Conservation (phyloP, 1,140 invertebrate species). For the Goniozus legneri region DNA sequence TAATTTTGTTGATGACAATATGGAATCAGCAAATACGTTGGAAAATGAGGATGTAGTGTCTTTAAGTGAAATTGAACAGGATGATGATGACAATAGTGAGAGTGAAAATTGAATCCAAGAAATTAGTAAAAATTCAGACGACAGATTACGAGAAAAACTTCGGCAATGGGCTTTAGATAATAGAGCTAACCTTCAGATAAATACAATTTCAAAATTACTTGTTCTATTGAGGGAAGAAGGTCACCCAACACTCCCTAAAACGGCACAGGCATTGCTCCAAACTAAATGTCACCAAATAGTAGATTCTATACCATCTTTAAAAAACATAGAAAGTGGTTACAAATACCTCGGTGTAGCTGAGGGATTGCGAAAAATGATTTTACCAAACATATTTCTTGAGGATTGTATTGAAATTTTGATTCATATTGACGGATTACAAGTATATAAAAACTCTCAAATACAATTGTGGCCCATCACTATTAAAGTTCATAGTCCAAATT, state of each 20-base stretch:
- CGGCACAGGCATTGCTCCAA: background rate
- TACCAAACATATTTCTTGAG: background rate
- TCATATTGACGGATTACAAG: background rate
- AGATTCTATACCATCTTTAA: background rate
- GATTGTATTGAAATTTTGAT: background rate
- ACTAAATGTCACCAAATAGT: background rate
- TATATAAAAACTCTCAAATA: background rate
- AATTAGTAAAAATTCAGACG: too few relatives aligned
- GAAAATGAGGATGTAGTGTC: too few relatives aligned
- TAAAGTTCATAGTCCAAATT: background rate
- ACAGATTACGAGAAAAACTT: slow-evolving; percentile 4
- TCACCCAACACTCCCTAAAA: background rate
- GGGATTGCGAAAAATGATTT: background rate
- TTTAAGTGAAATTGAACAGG: too few relatives aligned
- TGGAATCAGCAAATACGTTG: too few relatives aligned
- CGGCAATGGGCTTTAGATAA: background rate
- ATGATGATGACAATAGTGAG: too few relatives aligned
- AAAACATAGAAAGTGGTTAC: background rate
- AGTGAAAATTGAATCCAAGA: too few relatives aligned
- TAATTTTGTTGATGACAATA: too few relatives aligned
- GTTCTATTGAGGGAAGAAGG: background rate
- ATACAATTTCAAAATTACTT: background rate
- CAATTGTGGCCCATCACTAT: slow-evolving; percentile 2
- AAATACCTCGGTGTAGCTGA: background rate
- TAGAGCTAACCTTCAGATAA: background rate